phyloP scores from a whole-genome alignment of 2,797 vertebrate genomes.

The Rhynchonycteris naso region DNA sequence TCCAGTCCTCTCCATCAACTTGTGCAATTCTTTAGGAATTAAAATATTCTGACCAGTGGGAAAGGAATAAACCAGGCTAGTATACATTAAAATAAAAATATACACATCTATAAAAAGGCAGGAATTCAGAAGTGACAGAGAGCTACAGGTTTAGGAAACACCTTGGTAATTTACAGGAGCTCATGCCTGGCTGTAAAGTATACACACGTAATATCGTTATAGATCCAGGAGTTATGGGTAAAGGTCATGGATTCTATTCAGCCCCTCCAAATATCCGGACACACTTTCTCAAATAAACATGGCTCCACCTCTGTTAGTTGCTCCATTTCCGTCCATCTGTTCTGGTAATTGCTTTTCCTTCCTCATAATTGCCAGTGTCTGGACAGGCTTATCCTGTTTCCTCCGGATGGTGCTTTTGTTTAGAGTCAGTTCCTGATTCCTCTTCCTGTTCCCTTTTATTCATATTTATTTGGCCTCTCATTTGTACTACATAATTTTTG shows the following conservation, averaged over 20 bases:
- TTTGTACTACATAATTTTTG: background rate
- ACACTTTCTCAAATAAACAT: conserved; percentile 28
- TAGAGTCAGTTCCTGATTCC: conserved; percentile 66
- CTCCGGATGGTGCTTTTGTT: conserved; percentile 61
- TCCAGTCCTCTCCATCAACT: conserved; percentile 38
- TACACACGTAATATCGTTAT: background rate
- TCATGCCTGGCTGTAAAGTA: background rate
- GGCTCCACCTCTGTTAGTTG: background rate
- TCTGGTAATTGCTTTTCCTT: conserved; percentile 73
- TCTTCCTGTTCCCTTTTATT: conserved; percentile 64
- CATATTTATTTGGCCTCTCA: background rate
- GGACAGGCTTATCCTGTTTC: conserved; percentile 77
- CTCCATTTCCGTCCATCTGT: conserved; percentile 72
- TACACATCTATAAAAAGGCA: background rate
- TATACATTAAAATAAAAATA: conserved; percentile 32
- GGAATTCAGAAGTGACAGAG: conserved; percentile 26
- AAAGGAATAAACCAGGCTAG: conserved; percentile 52
- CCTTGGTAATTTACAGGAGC: background rate
- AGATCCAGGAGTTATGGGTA: background rate
- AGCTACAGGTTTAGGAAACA: background rate
- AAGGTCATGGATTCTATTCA: background rate
- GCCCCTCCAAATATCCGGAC: background rate
- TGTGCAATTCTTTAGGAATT: conserved; percentile 55
- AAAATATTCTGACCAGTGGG: conserved; percentile 38
- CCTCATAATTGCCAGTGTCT: conserved; percentile 55